phyloP scores from a whole-genome alignment of 2,797 vertebrate genomes.

The Smutsia temminckii region DNA sequence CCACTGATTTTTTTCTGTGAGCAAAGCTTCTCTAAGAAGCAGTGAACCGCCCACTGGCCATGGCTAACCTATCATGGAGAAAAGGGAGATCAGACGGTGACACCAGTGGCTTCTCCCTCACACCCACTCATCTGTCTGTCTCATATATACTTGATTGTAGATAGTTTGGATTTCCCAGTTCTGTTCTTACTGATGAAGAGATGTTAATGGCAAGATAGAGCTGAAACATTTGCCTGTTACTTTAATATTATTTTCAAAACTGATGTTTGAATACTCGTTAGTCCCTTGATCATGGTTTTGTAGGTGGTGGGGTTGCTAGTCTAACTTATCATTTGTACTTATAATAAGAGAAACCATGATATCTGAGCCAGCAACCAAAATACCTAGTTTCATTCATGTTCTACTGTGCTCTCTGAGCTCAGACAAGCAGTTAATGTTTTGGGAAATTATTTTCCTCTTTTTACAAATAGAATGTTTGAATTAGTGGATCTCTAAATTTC shows the following conservation, averaged over 20 bases:
- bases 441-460: not conserved
- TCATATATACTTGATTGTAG: not conserved
- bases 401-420: not conserved
- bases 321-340: not conserved
- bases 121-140: not conserved
- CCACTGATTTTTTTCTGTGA: not conserved
- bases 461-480: not conserved
- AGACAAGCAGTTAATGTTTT: not conserved
- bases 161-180: not conserved
- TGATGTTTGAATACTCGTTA: not conserved
- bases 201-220: not conserved
- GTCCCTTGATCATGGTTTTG: not conserved
- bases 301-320: not conserved
- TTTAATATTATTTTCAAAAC: not conserved
- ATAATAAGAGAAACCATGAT: not conserved
- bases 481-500: not conserved
- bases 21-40: not conserved
- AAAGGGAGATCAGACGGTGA: not conserved
- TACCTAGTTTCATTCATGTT: not conserved
- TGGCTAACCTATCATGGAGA: not conserved
- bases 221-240: not conserved
- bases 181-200: not conserved
- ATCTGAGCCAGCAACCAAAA: not conserved
- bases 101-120: not conserved
- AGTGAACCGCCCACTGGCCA: not conserved